Percentiles rank a stretch among this genome's conserved stretches.
Conservation (phyloP, 2,888 invertebrate genomes). For the Tethea ocularis region DNA sequence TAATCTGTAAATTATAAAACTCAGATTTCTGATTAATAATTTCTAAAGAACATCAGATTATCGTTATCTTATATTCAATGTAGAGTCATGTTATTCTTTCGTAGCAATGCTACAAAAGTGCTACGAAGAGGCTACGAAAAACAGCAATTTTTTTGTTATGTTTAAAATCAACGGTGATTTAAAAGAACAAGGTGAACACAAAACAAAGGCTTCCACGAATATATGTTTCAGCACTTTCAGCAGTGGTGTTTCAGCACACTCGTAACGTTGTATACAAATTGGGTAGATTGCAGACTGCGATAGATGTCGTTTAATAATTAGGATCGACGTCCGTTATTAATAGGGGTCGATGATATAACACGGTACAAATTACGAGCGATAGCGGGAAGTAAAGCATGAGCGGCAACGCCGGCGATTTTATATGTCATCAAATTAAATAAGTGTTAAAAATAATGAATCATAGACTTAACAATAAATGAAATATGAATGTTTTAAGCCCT, state of each 20-base stretch:
- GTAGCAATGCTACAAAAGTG: background rate
- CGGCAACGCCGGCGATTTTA: too few relatives aligned
- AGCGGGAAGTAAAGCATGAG: conserved; percentile 13
- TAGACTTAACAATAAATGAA: too few relatives aligned
- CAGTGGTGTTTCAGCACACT: background rate
- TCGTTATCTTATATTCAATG: background rate
- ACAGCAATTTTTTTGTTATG: background rate
- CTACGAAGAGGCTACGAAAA: background rate
- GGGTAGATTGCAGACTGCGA: conserved; percentile 52
- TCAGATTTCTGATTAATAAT: background rate
- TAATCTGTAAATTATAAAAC: background rate
- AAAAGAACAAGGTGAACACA: background rate
- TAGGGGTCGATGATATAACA: conserved; percentile 47
- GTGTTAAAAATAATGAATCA: too few relatives aligned
- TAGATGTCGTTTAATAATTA: conserved; percentile 65
- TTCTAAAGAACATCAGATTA: too few relatives aligned
- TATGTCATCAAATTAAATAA: too few relatives aligned
- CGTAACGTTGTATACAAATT: conserved; percentile 37
- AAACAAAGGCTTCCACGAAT: background rate
- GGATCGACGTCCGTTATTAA: conserved; percentile 63
- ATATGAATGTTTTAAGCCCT: too few relatives aligned
- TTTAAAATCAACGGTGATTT: background rate
- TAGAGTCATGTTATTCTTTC: background rate
- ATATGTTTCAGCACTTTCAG: conserved; percentile 1
- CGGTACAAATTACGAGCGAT: conserved; percentile 26